Evolutionary conservation across 2,797 vertebrate species (phyloP), one percentile per base, ranked within the genome.

Genomic region (Crypturellus tataupa): DNA sequence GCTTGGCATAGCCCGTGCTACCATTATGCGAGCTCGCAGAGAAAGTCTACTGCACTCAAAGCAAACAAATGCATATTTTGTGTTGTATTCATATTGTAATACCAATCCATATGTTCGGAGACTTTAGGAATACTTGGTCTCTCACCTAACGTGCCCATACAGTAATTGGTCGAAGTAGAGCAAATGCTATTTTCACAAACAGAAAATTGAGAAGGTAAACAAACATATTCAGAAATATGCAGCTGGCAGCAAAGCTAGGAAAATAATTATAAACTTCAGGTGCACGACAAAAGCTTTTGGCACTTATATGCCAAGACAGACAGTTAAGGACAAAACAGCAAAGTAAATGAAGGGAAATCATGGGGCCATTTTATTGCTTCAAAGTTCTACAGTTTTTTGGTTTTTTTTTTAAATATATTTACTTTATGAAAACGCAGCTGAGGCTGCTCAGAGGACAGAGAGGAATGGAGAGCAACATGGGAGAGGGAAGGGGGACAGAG

Each of bases 11-110:
- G 77, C 39, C 73, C 17, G 3, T 0, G 21, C 13, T 69, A 77
- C 77, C 77, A 75, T 8, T 71, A 69, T 49, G 55, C 56, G 33
- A 53, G 31, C 64, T 62, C 75, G 58, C 84, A 77, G 77, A 93
- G 60, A 88, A 42, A 86, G 88, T 91, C 88, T 70, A 75, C 19
- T 75, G 78, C 78, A 85, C 88, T 55, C 71, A n/a, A 76, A 86
- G 60, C 67, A 92, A 91, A 82, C 44, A 86, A 88, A 84, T 7
- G 5, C 17, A 37, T 53, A 33, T 86, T 94, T n/a, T 0, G 1
- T 56, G 60, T 12, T 82, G 80, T 8, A 60, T 77, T 85, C 68
- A 29, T 44, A 56, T 15, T 72, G 27, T 67, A 90, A 86, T 9
- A 31, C 9, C 44, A 51, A 2, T 29, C 33, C 60, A 18, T 71